Evolutionary conservation across 2,113 vertebrate species (phyloP).

Genomic region (Micromys minutus): DNA sequence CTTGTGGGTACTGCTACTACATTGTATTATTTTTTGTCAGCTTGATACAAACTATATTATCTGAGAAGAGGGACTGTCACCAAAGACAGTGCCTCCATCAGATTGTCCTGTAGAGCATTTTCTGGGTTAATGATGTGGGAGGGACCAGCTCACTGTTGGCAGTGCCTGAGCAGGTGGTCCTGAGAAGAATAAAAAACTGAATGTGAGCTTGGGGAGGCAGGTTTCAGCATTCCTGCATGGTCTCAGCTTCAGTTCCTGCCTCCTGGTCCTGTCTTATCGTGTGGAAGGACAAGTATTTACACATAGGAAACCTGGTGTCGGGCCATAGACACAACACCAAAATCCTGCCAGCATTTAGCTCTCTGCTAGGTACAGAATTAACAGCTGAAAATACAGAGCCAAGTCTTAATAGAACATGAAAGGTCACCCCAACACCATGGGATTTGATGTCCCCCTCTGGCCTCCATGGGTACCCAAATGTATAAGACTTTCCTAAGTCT

Average conservation of each 20-base stretch:
- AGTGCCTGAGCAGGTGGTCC: not conserved
- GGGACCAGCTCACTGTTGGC: not conserved
- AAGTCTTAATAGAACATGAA: no score
- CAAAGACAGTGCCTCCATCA: not conserved
- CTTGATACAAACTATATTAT: not conserved
- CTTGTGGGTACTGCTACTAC: not conserved
- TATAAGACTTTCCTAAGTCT: not conserved
- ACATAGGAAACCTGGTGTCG: no score
- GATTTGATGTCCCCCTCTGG: not conserved
- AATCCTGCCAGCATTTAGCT: no score
- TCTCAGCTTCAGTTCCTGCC: not conserved
- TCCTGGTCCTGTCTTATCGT: not conserved
- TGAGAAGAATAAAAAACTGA: no score
- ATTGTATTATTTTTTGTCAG: not conserved
- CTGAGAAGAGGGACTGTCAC: not conserved
- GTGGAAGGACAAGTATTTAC: no score
- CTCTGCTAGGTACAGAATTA: no score
- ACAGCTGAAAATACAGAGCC: no score
- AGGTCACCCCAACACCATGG: no score
- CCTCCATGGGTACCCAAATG: not conserved
- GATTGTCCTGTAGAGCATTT: not conserved
- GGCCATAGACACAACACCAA: no score
- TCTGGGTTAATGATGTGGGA: not conserved
- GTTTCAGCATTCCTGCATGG: not conserved
- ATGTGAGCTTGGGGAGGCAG: not conserved